Conservation (phyloP, 2,113 vertebrate species). For the Choloepus hoffmanni region DNA sequence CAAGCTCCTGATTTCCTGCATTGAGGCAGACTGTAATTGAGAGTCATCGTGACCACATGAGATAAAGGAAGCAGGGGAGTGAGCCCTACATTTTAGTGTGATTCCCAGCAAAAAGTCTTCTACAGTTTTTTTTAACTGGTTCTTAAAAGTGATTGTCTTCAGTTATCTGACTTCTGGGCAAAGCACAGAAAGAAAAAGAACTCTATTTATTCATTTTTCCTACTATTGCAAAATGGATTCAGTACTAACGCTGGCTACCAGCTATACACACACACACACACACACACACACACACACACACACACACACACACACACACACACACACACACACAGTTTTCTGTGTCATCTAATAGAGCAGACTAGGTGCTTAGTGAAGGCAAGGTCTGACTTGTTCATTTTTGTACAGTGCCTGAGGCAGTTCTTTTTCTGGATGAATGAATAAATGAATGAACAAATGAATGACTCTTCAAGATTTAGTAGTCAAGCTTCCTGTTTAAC, state of each 20-base stretch:
- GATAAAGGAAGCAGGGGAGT: background rate
- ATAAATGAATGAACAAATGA: conserved; percentile 27
- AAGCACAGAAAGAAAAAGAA: background rate
- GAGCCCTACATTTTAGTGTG: background rate
- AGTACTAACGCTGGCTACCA: background rate
- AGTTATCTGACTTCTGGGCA: background rate
- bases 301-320: background rate
- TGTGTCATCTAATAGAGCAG: background rate
- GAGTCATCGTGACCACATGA: background rate
- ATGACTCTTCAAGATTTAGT: background rate
- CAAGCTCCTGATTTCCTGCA: background rate
- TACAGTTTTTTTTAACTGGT: background rate
- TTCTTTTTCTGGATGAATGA: background rate
- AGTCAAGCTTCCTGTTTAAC: background rate
- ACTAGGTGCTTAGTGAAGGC: background rate
- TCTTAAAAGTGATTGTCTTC: background rate
- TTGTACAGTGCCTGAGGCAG: background rate
- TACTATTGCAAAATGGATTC: background rate
- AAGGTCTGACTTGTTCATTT: background rate
- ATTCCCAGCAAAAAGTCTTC: conserved; percentile 25
- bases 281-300: background rate
- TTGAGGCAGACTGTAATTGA: background rate
- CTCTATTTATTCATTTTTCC: background rate
- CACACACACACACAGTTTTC: background rate
- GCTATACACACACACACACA: background rate